A percentile compares a stretch with the other conserved stretches of the same genome.
phyloP scores from a whole-genome alignment of 2,888 invertebrate genomes.

The Silvanus unidentatus region DNA sequence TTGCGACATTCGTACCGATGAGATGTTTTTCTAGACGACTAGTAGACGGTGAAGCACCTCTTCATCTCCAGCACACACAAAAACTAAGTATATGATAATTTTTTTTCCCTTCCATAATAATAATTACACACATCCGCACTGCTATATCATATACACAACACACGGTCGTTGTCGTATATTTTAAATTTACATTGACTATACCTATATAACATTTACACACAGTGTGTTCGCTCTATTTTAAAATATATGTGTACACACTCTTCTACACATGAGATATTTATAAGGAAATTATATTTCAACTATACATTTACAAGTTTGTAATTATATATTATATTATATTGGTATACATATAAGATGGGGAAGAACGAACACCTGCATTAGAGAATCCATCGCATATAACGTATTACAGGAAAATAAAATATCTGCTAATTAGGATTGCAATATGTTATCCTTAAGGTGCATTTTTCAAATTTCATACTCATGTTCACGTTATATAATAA shows the following conservation, averaged over 20 bases:
- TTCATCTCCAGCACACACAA: slow-evolving; percentile 4
- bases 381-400: background rate
- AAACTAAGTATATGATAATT: background rate
- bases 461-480: background rate
- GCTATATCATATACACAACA: background rate
- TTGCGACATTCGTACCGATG: background rate
- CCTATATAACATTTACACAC: no score
- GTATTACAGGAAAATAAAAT: background rate
- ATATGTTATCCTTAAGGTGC: background rate
- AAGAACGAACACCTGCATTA: slow-evolving; percentile 3
- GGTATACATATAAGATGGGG: no score
- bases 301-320: background rate
- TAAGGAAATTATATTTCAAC: slow-evolving; percentile 2
- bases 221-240: no score
- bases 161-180: background rate
- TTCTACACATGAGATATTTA: slow-evolving; percentile 2
- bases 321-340: background rate
- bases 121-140: slow-evolving; percentile 2
- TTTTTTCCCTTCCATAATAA: background rate
- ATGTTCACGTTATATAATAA: no score
- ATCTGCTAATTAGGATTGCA: slow-evolving; percentile 2
- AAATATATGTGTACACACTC: background rate
- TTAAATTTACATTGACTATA: background rate
- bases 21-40: slow-evolving; percentile 2
- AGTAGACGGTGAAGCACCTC: slow-evolving; percentile 10